These are phyloP conservation scores for Monopterus albus DNA, from an alignment of 2,113 vertebrate genomes.

Conservation along the genomic window DNA sequence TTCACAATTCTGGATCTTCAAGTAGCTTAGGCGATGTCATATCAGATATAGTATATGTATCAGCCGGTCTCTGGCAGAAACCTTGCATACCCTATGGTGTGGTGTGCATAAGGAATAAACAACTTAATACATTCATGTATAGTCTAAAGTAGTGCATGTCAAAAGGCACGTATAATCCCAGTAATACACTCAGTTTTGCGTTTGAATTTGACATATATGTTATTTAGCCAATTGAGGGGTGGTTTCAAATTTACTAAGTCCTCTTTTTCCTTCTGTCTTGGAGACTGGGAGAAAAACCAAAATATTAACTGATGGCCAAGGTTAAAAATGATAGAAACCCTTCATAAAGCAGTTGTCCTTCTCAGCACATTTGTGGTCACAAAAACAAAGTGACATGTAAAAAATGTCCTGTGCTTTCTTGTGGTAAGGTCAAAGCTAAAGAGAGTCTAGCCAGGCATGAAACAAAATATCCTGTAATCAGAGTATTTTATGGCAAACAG, in stretches of 20 bases:
- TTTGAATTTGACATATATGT: not conserved
- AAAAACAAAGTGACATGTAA: conserved; percentile 9
- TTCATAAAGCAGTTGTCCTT: not conserved
- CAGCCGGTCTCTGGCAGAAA: no score
- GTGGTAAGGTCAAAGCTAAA: not conserved
- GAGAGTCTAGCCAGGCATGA: not conserved
- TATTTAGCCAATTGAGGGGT: not conserved
- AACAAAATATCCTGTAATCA: conserved; percentile 10
- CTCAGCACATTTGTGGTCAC: not conserved
- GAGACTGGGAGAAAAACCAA: no score
- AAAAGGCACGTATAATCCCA: not conserved
- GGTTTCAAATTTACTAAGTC: conserved; percentile 1
- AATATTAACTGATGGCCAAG: no score
- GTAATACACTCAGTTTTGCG: not conserved
- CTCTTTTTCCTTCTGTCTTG: no score
- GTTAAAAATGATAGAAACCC: not conserved
- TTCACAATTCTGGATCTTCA: no score
- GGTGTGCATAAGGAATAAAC: conserved; percentile 2
- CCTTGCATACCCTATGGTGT: no score
- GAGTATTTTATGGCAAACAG: conserved; percentile 17
- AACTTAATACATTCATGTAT: not conserved
- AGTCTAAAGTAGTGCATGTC: not conserved
- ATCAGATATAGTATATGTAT: no score
- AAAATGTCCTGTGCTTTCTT: not conserved
- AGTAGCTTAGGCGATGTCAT: no score